Conservation (phyloP, 2,888 invertebrate genomes). For the Euzophera pinguis region DNA sequence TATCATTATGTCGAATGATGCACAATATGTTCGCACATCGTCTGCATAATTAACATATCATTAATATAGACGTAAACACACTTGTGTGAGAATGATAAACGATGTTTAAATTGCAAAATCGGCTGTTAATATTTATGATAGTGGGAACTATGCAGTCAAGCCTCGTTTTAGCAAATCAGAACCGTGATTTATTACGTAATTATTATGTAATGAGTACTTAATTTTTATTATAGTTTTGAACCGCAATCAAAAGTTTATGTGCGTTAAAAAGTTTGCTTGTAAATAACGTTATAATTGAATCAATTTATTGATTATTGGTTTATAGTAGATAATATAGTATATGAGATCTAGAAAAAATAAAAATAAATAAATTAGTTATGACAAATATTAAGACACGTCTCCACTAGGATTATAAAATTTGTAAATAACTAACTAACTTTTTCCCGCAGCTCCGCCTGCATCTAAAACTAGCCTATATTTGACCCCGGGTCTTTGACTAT, state of each 20-base stretch:
- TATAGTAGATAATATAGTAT: too few species aligned
- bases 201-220: background rate
- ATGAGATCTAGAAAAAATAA: too few species aligned
- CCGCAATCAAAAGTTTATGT: background rate
- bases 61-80: constrained; percentile 54
- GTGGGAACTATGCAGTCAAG: background rate
- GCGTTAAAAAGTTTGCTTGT: background rate
- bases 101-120: constrained; percentile 3
- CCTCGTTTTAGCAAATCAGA: background rate
- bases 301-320: background rate
- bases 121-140: constrained; percentile 1
- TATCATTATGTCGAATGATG: constrained; percentile 16
- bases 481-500: too few species aligned
- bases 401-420: too few species aligned
- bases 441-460: too few species aligned
- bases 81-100: constrained; percentile 33
- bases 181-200: background rate
- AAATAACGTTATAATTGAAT: background rate
- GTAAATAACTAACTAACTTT: too few species aligned
- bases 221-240: background rate
- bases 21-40: constrained; percentile 28
- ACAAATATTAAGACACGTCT: too few species aligned
- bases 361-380: too few species aligned
- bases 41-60: constrained; percentile 55
- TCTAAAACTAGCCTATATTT: too few species aligned